These are phyloP conservation scores for Lophius americanus DNA, from an alignment of 2,797 vertebrate species.

Conservation along the genomic window DNA sequence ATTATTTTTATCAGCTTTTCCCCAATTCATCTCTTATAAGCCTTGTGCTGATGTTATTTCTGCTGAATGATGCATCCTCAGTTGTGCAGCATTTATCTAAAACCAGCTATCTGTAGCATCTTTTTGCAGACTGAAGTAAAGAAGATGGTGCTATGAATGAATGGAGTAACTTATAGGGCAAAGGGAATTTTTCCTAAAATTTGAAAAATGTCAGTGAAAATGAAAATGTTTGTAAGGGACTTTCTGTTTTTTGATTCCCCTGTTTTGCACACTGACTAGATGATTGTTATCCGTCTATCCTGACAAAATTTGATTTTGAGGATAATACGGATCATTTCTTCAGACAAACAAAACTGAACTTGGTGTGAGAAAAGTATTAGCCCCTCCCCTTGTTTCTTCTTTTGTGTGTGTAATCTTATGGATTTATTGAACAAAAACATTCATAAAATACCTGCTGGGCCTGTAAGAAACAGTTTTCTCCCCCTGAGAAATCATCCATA, in stretches of 20 bases:
- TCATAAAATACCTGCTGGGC: too few species aligned
- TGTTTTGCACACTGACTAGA: background rate
- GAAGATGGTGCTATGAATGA: background rate
- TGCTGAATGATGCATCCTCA: conserved; percentile 26
- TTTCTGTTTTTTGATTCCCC: background rate
- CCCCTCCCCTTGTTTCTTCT: too few species aligned
- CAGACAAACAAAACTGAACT: too few species aligned
- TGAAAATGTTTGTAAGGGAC: background rate
- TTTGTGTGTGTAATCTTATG: too few species aligned
- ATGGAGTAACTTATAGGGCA: conserved; percentile 1
- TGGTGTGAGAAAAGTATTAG: too few species aligned
- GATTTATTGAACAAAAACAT: too few species aligned
- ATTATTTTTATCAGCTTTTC: conserved; percentile 18
- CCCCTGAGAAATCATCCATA: too few species aligned
- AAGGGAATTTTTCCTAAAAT: conserved; percentile 1
- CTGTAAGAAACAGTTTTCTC: too few species aligned
- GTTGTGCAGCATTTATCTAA: background rate
- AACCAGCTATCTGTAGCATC: background rate
- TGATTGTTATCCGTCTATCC: too few species aligned
- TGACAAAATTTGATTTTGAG: too few species aligned
- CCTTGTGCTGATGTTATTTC: conserved; percentile 5
- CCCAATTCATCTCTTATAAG: conserved; percentile 17
- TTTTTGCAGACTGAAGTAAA: background rate
- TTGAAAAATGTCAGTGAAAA: background rate
- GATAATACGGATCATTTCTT: too few species aligned